These are phyloP conservation scores for Odontomachus brunneus DNA, from an alignment of 1,140 invertebrate species.

Conservation along the genomic window DNA sequence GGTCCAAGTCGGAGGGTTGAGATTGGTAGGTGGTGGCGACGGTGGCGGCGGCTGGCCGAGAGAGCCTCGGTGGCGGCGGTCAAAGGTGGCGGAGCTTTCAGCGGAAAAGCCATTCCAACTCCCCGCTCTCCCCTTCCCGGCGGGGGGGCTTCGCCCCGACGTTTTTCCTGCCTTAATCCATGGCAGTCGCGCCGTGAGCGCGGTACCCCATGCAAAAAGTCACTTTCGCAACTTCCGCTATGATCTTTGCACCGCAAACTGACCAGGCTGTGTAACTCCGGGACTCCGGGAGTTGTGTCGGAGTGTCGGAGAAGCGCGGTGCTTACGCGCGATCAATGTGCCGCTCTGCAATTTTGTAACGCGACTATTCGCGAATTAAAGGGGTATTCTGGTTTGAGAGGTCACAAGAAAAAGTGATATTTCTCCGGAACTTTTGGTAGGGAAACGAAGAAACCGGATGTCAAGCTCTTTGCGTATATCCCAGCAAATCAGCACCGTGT, in stretches of 20 bases:
- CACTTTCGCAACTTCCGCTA: conserved; percentile 41
- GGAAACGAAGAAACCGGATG: too few species aligned
- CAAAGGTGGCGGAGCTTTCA: conserved; percentile 47
- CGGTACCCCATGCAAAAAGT: conserved; percentile 18
- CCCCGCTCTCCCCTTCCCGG: too few species aligned
- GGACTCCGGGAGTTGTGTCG: neutral
- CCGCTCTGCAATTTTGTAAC: conserved; percentile 18
- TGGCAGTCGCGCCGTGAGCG: neutral
- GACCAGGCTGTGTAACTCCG: conserved; percentile 2
- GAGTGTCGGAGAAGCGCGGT: too few species aligned
- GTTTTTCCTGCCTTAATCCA: conserved; percentile 40
- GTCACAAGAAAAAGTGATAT: too few species aligned
- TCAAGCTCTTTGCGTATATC: too few species aligned
- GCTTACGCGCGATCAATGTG: conserved; percentile 12
- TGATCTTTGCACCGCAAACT: conserved; percentile 14
- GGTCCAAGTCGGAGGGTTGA: conserved; percentile 4
- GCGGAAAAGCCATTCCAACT: conserved; percentile 31
- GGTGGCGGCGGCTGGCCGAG: conserved; percentile 33
- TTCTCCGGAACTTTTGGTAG: too few species aligned
- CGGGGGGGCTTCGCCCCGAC: neutral
- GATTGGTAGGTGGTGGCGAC: conserved; percentile 16
- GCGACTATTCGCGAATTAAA: too few species aligned
- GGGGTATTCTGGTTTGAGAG: too few species aligned
- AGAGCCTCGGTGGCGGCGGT: conserved; percentile 16
- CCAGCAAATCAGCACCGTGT: too few species aligned